These are phyloP conservation scores for Laodelphax striatellus DNA, from an alignment of 1,140 invertebrate genomes.

Conservation along the genomic window DNA sequence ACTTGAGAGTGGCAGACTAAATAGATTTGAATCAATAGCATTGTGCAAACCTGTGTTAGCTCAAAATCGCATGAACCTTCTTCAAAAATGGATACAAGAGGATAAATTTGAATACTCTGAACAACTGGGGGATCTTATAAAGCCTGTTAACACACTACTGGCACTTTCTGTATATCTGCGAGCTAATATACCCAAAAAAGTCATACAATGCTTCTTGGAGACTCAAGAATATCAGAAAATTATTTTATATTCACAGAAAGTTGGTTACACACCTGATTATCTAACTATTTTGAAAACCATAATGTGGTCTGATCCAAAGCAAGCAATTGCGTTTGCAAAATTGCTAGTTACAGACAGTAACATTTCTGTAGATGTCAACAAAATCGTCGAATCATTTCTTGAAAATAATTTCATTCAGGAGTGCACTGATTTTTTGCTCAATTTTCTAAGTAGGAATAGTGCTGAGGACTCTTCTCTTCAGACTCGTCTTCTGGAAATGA, in stretches of 20 bases:
- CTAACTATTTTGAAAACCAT: constrained; percentile 89
- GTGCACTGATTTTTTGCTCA: constrained; percentile 93
- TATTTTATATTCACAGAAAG: constrained; percentile 97
- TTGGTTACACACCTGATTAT: constrained; percentile 96
- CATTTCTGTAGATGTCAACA: constrained; percentile 91
- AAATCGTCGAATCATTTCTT: constrained; percentile 98
- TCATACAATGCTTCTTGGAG: constrained; percentile 98
- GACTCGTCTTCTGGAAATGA: constrained; percentile 95
- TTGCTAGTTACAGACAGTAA: constrained; percentile 97
- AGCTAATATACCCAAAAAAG: constrained; percentile 95
- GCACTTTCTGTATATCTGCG: constrained; percentile 93
- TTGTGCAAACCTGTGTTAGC: constrained; percentile 88
- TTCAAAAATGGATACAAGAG: constrained; percentile 99
- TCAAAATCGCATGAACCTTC: constrained; percentile 82
- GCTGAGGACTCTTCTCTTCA: constrained; percentile 91
- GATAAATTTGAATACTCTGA: constrained; percentile 98
- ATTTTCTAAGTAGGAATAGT: constrained; percentile 93
- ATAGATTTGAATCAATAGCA: constrained; percentile 97
- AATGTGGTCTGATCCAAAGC: constrained; percentile 93
- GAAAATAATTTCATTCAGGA: constrained; percentile 97
- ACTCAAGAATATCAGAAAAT: constrained; percentile 99
- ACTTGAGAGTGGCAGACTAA: constrained; percentile 79
- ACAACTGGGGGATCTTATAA: constrained; percentile 93
- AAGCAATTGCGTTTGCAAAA: constrained; percentile 73
- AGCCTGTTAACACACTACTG: constrained; percentile 84